A percentile compares a stretch with the other conserved stretches of the same genome.
Conservation (phyloP, 2,113 vertebrate species). For the Numenius arquata region DNA sequence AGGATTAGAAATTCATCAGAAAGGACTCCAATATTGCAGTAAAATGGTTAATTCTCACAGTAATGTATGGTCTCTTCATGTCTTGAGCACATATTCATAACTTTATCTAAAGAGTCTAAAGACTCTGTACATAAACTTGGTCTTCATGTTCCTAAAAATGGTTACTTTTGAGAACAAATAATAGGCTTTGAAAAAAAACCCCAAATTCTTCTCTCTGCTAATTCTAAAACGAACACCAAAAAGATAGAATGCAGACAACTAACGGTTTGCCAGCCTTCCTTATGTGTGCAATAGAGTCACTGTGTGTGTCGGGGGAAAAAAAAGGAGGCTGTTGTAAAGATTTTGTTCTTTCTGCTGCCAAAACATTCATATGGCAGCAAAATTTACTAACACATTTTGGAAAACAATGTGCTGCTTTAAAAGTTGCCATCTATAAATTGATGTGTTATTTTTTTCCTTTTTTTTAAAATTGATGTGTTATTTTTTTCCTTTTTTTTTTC, state of each 20-base stretch:
- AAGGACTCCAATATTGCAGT: neutral
- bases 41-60: neutral
- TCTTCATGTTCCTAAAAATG: neutral
- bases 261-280: neutral
- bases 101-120: neutral
- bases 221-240: neutral
- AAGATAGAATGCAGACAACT: fast-evolving
- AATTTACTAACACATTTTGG: neutral
- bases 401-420: neutral
- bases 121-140: neutral
- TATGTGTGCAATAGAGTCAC: neutral
- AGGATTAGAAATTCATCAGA: neutral
- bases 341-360: neutral
- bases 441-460: fast-evolving
- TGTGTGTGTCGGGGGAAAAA: neutral
- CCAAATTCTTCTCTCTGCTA: neutral
- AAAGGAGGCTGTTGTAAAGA: neutral
- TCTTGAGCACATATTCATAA: neutral
- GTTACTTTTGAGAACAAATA: neutral
- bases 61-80: neutral
- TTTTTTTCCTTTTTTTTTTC: neutral
- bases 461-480: neutral
- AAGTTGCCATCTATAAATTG: neutral
- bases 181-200: neutral
- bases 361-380: neutral